Evolutionary conservation across 2,888 invertebrate genomes (phyloP).

Genomic region (Metalampra italica): DNA sequence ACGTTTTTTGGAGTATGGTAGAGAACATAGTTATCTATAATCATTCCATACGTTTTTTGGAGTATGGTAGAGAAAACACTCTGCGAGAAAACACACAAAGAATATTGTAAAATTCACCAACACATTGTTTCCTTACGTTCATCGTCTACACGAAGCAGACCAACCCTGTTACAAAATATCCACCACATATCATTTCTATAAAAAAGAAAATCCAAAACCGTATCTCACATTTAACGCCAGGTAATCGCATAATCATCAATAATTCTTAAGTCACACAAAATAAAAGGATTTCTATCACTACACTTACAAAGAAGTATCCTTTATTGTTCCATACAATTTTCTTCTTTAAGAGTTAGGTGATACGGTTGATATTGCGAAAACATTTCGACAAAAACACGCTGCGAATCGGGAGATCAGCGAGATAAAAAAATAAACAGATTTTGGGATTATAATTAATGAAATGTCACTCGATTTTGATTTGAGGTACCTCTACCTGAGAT

Average conservation of each 20-base stretch:
- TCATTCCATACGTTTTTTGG: no score
- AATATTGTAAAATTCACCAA: no score
- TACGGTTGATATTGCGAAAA: conserved; percentile 6
- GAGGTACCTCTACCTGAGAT: conserved; percentile 36
- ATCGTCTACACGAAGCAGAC: no score
- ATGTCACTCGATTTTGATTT: conserved; percentile 48
- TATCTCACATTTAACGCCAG: conserved; percentile 36
- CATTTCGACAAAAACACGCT: conserved; percentile 37
- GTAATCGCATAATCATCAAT: conserved; percentile 72
- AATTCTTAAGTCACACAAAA: conserved; percentile 58
- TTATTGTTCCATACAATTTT: conserved; percentile 12
- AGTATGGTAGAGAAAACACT: no score
- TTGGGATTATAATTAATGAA: conserved; percentile 65
- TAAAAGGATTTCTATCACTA: conserved; percentile 47
- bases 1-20: no score
- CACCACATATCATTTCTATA: no score
- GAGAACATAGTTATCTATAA: no score
- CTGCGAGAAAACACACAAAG: no score
- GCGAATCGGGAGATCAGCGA: conserved; percentile 51
- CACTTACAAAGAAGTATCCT: conserved; percentile 20
- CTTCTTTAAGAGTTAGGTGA: not conserved
- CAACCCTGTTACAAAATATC: not conserved
- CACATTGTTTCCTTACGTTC: no score
- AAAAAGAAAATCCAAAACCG: not conserved
- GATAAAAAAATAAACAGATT: conserved; percentile 43